A percentile compares a stretch with the other conserved stretches of the same genome.
Evolutionary conservation across 2,797 vertebrate species (phyloP).

Genomic region (Leuciscus waleckii): DNA sequence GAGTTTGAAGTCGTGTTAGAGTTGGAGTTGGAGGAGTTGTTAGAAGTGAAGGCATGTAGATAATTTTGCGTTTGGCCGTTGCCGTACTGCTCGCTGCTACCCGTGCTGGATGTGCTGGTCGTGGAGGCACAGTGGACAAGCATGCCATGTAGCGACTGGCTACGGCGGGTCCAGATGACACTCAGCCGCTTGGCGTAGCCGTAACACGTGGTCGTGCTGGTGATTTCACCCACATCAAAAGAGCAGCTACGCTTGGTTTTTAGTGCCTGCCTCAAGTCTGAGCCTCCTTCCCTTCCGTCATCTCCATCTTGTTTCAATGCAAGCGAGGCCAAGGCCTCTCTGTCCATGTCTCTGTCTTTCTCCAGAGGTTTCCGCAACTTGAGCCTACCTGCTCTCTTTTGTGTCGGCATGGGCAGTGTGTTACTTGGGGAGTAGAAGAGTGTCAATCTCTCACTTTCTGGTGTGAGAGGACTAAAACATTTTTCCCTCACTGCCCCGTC

Average conservation of each 20-base stretch:
- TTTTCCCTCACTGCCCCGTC: slow-evolving; percentile 61
- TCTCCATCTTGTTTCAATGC: slow-evolving; percentile 38
- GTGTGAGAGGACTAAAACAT: slow-evolving; percentile 64
- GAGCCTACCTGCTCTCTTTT: slow-evolving; percentile 62
- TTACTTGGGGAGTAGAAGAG: slow-evolving; percentile 75
- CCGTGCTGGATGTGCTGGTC: slow-evolving; percentile 59
- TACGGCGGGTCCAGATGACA: slow-evolving; percentile 89
- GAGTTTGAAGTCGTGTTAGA: slow-evolving; percentile 73
- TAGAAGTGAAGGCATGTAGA: slow-evolving; percentile 77
- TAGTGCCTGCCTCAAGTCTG: slow-evolving; percentile 65
- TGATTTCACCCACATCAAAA: slow-evolving; percentile 79
- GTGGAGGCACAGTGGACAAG: slow-evolving; percentile 83
- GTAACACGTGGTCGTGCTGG: slow-evolving; percentile 75
- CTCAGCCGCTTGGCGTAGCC: slow-evolving; percentile 89
- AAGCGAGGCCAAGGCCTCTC: slow-evolving; percentile 36
- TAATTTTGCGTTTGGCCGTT: slow-evolving; percentile 71
- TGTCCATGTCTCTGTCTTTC: slow-evolving; percentile 49
- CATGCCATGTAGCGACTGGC: slow-evolving; percentile 91
- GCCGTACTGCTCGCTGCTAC: slow-evolving; percentile 66
- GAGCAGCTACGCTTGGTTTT: slow-evolving; percentile 82
- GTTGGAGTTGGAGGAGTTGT: slow-evolving; percentile 76
- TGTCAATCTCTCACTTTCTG: slow-evolving; percentile 75
- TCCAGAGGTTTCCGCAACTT: slow-evolving; percentile 73
- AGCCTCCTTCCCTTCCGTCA: slow-evolving; percentile 23
- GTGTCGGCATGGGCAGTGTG: slow-evolving; percentile 74